Base-by-base conservation (phyloP, 2,888 invertebrate species). In the Theodoxus fluviatilis region DNA sequence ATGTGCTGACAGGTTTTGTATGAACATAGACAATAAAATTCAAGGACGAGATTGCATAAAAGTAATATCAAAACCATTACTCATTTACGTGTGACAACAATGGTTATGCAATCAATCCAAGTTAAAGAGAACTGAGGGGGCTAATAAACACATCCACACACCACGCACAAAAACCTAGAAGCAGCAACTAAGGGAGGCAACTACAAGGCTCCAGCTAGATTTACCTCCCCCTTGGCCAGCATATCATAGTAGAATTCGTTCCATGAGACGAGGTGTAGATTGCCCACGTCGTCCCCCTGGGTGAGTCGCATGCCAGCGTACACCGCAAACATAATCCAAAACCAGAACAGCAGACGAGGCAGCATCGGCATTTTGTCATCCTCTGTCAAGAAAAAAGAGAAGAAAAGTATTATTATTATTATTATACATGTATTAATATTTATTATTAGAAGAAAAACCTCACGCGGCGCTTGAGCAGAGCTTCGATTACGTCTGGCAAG, bases 211-310 rank as follows among this genome's bases (percentile, higher is more conserved):
- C 2, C 18, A 70, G 25, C 9, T 15, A 1, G 18, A 71, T 70
- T 74, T 76, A 88, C 97, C 89, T 98, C 97, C 18, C 98, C 98
- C 84, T 94, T 94, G 0, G 94, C 92, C 69, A 98, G 88, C 94
- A 98, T 94, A 74, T 95, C 93, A 87, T 96, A 93, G 0, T 96
- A 91, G 89, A 98, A 98, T 88, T 98, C 97, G 88, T 96, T 95
- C 98, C 98, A 98, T 0, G 95, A 94, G 1, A 96, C 93, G 85
- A 78, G 79, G 22, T 75, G 72, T 47, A 73, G 68, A 9, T 65
- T 7, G 9, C 59, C 40, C 18, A 71, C 67, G 43, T 75, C 75
- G 25, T 76, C 72, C 3, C 73, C 75, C 31, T 69, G 69, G 0
- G 64, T 64, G 64, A 69, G 63, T 22, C 35, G 33, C 49, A 69